A percentile compares a stretch with the other conserved stretches of the same genome.
Conservation (phyloP, 2,888 invertebrate species). For the Stictocephala bisonia region DNA sequence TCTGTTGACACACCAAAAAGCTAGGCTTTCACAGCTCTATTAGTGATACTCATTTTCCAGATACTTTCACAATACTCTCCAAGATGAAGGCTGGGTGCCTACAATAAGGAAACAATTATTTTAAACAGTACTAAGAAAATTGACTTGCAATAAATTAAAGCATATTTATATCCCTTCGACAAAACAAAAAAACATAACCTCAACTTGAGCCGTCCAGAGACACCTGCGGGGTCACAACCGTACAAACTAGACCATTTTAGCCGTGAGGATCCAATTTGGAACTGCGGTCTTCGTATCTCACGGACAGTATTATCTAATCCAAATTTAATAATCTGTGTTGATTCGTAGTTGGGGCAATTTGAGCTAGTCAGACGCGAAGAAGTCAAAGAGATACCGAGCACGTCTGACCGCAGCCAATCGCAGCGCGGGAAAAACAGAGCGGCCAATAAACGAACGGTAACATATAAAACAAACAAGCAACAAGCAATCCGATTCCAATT, state of each 20-base stretch:
- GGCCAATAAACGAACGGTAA: conserved; percentile 31
- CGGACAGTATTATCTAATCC: conserved; percentile 21
- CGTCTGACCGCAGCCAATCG: neutral
- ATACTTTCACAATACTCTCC: too few relatives aligned
- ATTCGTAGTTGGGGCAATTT: conserved; percentile 27
- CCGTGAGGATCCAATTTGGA: conserved; percentile 1
- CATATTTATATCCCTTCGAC: too few relatives aligned
- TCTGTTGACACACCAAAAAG: too few relatives aligned
- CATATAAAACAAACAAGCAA: conserved; percentile 29
- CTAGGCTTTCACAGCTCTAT: too few relatives aligned
- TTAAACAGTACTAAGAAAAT: too few relatives aligned
- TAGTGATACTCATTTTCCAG: too few relatives aligned
- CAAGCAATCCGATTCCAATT: neutral
- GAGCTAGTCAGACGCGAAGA: conserved; percentile 15
- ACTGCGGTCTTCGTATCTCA: conserved; percentile 19
- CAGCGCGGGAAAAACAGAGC: conserved; percentile 30
- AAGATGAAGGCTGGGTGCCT: too few relatives aligned
- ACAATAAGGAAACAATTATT: too few relatives aligned
- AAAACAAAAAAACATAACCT: too few relatives aligned
- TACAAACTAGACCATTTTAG: conserved; percentile 15
- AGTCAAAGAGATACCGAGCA: neutral
- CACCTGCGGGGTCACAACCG: too few relatives aligned
- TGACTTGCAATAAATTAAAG: too few relatives aligned
- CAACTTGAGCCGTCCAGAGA: too few relatives aligned
- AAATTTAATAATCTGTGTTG: conserved; percentile 40